A percentile compares a stretch with the other conserved stretches of the same genome.
These are phyloP conservation scores for Hartigia nigra DNA, from an alignment of 2,888 invertebrate genomes.

Conservation along the genomic window DNA sequence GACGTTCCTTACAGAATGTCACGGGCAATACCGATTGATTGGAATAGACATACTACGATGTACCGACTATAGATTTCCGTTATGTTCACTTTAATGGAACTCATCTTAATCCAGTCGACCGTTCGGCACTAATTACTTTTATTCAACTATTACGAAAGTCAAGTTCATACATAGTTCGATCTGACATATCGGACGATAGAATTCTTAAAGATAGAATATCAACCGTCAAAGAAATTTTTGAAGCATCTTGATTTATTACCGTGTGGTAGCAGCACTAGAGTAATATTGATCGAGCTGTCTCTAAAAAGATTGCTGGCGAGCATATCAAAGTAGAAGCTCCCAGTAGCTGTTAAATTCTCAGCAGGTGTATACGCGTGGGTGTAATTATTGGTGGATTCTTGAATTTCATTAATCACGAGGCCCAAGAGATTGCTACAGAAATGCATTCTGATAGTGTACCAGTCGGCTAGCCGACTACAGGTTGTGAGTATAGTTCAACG, in stretches of 20 bases:
- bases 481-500: slow-evolving; percentile 25
- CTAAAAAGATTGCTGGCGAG: not conserved
- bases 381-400: slow-evolving; percentile 11
- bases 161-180: not conserved
- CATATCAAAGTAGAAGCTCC: not conserved
- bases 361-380: not conserved
- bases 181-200: not conserved
- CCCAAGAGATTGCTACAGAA: slow-evolving; percentile 26
- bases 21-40: not conserved
- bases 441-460: slow-evolving; percentile 27
- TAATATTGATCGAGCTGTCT: not conserved
- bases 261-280: not conserved
- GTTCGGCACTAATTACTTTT: not conserved
- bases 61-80: not conserved
- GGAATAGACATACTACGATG: not conserved
- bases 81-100: not conserved
- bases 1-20: not conserved
- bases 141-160: not conserved
- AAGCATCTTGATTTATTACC: not conserved
- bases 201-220: not conserved
- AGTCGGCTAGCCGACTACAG: slow-evolving; percentile 25
- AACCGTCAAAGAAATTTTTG: not conserved
- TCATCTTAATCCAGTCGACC: not conserved
- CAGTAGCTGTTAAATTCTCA: not conserved
- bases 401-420: slow-evolving; percentile 3